Conservation (phyloP, 2,113 vertebrate species). For the Elachura formosa region DNA sequence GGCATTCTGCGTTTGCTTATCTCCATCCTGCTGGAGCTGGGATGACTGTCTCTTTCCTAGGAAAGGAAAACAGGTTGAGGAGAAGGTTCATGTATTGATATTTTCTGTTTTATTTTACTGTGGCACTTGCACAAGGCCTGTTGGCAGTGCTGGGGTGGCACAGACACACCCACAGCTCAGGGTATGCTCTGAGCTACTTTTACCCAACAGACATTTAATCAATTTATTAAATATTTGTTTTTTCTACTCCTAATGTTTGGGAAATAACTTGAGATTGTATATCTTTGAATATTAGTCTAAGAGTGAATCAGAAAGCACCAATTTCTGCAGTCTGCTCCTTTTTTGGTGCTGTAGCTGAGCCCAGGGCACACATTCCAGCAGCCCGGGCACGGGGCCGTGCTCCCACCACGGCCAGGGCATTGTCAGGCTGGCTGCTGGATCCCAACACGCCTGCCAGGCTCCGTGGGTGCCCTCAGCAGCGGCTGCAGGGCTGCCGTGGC, state of each 20-base stretch:
- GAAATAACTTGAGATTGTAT: neutral
- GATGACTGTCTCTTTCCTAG: neutral
- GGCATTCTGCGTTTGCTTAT: slow-evolving; percentile 35
- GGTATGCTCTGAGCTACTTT: neutral
- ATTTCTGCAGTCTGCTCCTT: neutral
- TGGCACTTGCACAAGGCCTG: neutral
- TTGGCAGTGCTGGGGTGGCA: neutral
- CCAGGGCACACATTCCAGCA: neutral
- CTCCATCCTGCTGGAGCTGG: slow-evolving; percentile 16
- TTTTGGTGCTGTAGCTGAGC: neutral
- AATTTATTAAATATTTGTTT: neutral
- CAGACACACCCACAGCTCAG: neutral
- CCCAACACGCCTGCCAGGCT: neutral
- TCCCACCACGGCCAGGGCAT: fast-evolving
- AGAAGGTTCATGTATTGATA: neutral
- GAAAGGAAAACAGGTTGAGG: neutral
- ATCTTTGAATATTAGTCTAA: neutral
- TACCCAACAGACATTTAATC: neutral
- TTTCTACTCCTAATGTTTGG: neutral
- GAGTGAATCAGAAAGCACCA: neutral
- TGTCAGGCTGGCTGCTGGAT: neutral
- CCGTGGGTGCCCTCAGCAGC: fast-evolving
- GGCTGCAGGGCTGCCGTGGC: too few relatives aligned
- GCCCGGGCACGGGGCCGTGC: neutral
- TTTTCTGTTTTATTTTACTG: neutral